phyloP scores from a whole-genome alignment of 2,888 invertebrate genomes.

The Plagodis pulveraria region DNA sequence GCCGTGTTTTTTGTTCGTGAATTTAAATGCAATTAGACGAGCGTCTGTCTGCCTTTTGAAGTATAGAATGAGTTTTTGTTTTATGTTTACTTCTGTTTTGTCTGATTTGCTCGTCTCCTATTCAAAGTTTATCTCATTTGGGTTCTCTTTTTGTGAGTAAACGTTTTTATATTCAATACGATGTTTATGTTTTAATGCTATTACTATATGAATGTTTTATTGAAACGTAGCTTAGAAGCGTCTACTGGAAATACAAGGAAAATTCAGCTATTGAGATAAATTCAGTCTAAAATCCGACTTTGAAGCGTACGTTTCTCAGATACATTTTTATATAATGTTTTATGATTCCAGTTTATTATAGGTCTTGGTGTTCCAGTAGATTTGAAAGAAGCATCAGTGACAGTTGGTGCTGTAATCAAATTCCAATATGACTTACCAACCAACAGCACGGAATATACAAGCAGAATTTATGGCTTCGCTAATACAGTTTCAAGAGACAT shows the following conservation, averaged over 20 bases:
- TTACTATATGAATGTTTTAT: conserved; percentile 2
- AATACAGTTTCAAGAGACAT: conserved; percentile 74
- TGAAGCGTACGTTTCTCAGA: no score
- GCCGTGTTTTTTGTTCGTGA: conserved; percentile 74
- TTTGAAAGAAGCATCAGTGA: conserved; percentile 85
- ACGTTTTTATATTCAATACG: conserved; percentile 11
- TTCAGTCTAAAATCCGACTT: no score
- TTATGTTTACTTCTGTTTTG: conserved; percentile 32
- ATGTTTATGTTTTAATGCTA: background rate
- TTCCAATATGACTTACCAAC: conserved; percentile 88
- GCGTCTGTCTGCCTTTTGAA: conserved; percentile 54
- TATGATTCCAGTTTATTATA: conserved; percentile 85
- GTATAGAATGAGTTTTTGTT: conserved; percentile 50
- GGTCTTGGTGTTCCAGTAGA: conserved; percentile 88
- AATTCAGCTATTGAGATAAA: no score
- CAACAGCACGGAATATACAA: conserved; percentile 85
- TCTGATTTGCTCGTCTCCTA: conserved; percentile 36
- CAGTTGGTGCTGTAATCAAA: conserved; percentile 87
- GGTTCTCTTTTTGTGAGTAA: conserved; percentile 1
- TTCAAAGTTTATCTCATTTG: conserved; percentile 31
- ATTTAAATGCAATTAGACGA: conserved; percentile 78
- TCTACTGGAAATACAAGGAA: no score
- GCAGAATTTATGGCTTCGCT: conserved; percentile 75
- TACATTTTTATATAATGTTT: background rate
- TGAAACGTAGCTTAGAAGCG: no score